Evolutionary conservation across 2,888 invertebrate genomes (phyloP).

Genomic region (Cephus nigrinus): DNA sequence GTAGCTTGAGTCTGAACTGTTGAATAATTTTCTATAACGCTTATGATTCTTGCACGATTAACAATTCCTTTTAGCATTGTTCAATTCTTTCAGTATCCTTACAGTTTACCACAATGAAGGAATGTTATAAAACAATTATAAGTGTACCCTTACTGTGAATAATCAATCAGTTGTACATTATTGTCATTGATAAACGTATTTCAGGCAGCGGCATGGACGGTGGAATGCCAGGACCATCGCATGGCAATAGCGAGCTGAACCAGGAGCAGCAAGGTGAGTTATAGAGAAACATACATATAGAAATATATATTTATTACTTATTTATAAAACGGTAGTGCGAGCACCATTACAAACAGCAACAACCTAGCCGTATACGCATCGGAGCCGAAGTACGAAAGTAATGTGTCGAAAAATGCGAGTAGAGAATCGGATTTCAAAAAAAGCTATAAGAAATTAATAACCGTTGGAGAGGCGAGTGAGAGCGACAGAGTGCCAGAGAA

Average conservation of each 20-base stretch:
- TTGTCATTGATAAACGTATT: conserved; percentile 15
- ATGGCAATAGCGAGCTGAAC: conserved; percentile 59
- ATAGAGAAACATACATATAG: conserved; percentile 1
- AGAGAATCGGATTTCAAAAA: conserved; percentile 54
- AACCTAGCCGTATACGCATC: conserved; percentile 61
- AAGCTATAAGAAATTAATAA: conserved; percentile 25
- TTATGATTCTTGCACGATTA: background rate
- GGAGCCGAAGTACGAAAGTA: background rate
- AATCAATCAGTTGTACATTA: background rate
- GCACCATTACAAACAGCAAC: conserved; percentile 68
- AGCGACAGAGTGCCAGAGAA: conserved; percentile 20
- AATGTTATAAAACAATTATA: background rate
- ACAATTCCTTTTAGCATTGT: background rate
- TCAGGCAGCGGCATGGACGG: conserved; percentile 59
- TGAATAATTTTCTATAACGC: background rate
- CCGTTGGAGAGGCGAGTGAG: conserved; percentile 26
- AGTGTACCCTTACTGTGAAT: background rate
- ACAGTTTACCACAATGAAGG: background rate
- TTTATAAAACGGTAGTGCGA: conserved; percentile 58
- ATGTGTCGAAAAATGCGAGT: conserved; percentile 53
- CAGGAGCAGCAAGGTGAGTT: conserved; percentile 66
- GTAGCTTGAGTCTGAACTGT: background rate
- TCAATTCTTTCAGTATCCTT: background rate
- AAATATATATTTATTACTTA: conserved; percentile 22
- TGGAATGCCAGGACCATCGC: conserved; percentile 63